Base-by-base conservation (phyloP, 2,797 vertebrate genomes). In the Urocyon cinereoargenteus region DNA sequence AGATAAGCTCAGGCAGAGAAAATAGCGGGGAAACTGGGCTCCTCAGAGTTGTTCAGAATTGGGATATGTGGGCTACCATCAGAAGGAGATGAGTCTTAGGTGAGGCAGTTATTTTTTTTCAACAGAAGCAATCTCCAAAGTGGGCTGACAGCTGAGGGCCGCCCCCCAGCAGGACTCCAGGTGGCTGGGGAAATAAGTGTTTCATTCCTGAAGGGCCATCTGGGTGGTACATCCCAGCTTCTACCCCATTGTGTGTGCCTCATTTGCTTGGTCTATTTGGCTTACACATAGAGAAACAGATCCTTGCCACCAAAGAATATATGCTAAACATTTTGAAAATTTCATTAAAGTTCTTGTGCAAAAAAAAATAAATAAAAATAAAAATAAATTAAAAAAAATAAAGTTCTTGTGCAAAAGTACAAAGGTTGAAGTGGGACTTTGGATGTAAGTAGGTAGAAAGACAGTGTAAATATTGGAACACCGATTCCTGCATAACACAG, bases 341-440 rank as follows among this genome's bases (percentile, higher is more conserved):
- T 53, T 88, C 66, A 79, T 73, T 4, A 15, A 87, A 86, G 24
- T 86, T 87, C 21, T 85, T 86, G 12, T 91, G 36, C 9, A 51
- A 90, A 96, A 93, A n/a, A n/a, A n/a, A n/a, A n/a, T n/a, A n/a
- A n/a, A n/a, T n/a, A n/a, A n/a, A n/a, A n/a, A n/a, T n/a, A n/a
- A n/a, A n/a, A n/a, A n/a, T n/a, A n/a, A n/a, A n/a, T n/a, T n/a
- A n/a, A n/a, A n/a, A n/a, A n/a, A n/a, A n/a, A n/a, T 4, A 15
- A 87, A 86, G 24, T 86, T 87, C 21, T 85, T 86, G 12, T 91
- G 36, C 9, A 51, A 90, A 96, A 93, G 81, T 90, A 36, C 51
- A 85, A 97, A 97, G 55, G 40, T 34, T 90, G 72, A 93, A 90
- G 86, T 78, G 36, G 72, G 62, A 90, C 49, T 91, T 96, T 84